A percentile compares a stretch with the other conserved stretches of the same genome.
These are phyloP conservation scores for Enteromius mattozi DNA, from an alignment of 2,797 vertebrate species.

Conservation along the genomic window DNA sequence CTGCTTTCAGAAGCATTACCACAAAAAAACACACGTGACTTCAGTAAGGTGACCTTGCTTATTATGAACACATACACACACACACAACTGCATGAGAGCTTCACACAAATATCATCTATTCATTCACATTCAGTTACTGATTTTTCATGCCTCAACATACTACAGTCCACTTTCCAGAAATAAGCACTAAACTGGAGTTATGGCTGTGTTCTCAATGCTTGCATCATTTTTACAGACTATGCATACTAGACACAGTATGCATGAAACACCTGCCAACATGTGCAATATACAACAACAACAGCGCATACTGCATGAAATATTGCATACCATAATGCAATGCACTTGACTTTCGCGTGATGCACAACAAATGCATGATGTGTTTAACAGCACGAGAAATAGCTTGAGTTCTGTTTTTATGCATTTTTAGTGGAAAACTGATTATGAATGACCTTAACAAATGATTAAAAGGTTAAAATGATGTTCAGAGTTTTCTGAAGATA, in stretches of 20 bases:
- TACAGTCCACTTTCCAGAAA: neutral
- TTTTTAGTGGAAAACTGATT: neutral
- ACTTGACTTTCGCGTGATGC: neutral
- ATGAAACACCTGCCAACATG: neutral
- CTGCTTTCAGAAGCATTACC: slow-evolving; percentile 32
- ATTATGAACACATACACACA: slow-evolving; percentile 10
- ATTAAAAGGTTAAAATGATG: neutral
- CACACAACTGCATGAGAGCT: slow-evolving; percentile 2
- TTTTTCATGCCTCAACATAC: neutral
- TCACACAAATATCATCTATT: neutral
- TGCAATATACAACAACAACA: neutral
- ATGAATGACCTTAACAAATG: neutral
- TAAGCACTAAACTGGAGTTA: neutral
- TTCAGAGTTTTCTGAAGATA: slow-evolving; percentile 1
- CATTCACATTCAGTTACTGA: neutral
- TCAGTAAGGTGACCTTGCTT: neutral
- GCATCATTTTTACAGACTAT: neutral
- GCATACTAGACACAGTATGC: neutral
- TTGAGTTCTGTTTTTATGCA: neutral
- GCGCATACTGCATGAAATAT: neutral
- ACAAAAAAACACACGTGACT: slow-evolving; percentile 11
- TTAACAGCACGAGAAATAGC: neutral
- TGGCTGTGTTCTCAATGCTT: slow-evolving; percentile 6
- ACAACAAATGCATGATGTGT: neutral
- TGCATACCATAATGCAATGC: neutral